Base-by-base conservation (phyloP, 2,797 vertebrate species). In the Neoniphon sammara region DNA sequence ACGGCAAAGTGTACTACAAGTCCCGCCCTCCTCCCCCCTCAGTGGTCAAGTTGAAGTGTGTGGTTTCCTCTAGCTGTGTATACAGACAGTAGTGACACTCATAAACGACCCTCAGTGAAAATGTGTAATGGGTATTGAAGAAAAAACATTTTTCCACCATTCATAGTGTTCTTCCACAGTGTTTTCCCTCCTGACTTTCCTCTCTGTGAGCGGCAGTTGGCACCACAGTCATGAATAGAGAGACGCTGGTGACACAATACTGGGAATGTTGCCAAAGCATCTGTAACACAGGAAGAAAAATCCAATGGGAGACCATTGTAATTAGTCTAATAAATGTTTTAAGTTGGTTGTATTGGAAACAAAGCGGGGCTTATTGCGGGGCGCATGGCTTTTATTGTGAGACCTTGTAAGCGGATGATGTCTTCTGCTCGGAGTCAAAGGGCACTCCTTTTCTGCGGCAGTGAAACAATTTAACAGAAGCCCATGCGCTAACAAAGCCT, bases 241-340 rank as follows among this genome's bases (percentile, higher is more conserved):
- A 86, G 77, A 86, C 70, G 17, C 79, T 84, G 25, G 81, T 89
- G 88, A 91, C 90, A 93, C 88, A 86, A 87, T 84, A 74, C 86
- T 90, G 92, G 93, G 94, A 92, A 86, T 76, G 14, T 59, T 84
- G 93, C 93, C 92, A 94, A 92, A 69, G 80, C 91, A 92, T 91
- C 87, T 93, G 92, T 89, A 93, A 90, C 88, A 87, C 93, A 93
- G 93, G 92, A 91, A 93, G 87, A 93, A 88, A 27, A 92, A 93
- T 92, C 84, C 83, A 91, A 90, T 70, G 80, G 78, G 73, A 92
- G 91, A 85, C 82, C 88, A 80, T 84, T 85, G 90, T 94, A 94
- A 95, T 94, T 94, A 94, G 92, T 92, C 90, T 92, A 93, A 93
- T 94, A 94, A 94, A 95, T 92, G 91, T 93, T 94, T 93, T 92